These are phyloP conservation scores for Andricus curvator DNA, from an alignment of 2,888 invertebrate species.

Conservation along the genomic window DNA sequence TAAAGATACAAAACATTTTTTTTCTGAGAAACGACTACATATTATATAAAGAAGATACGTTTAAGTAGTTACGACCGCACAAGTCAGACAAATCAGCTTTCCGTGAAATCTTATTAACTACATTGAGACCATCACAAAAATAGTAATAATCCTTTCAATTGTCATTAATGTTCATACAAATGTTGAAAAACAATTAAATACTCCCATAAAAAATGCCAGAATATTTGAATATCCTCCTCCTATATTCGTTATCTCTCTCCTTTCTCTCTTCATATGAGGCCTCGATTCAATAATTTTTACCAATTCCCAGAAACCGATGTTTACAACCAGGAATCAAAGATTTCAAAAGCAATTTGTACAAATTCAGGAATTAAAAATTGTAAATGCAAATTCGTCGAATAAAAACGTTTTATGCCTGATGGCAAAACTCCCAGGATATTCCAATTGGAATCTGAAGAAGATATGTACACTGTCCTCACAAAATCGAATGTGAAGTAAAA, in stretches of 20 bases:
- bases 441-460: conserved; percentile 14
- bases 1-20: too few species aligned
- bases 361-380: conserved; percentile 18
- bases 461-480: conserved; percentile 5
- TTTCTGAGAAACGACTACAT: too few species aligned
- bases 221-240: background rate
- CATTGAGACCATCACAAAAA: too few species aligned
- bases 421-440: conserved; percentile 6
- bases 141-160: too few species aligned
- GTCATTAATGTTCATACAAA: background rate
- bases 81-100: too few species aligned
- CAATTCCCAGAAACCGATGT: background rate
- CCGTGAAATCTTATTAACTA: too few species aligned
- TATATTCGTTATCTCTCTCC: background rate
- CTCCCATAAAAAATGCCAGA: background rate
- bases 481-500: conserved; percentile 31
- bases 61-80: too few species aligned
- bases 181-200: background rate
- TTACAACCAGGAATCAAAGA: conserved; percentile 9
- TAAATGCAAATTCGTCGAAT: conserved; percentile 27
- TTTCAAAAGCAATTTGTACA: conserved; percentile 38
- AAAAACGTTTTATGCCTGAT: background rate
- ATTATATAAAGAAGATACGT: too few species aligned
- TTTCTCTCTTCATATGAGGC: background rate
- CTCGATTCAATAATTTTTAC: background rate